Evolutionary conservation across 2,113 vertebrate genomes (phyloP), one percentile per base, ranked within the genome.

Genomic region (Trinectes maculatus): DNA sequence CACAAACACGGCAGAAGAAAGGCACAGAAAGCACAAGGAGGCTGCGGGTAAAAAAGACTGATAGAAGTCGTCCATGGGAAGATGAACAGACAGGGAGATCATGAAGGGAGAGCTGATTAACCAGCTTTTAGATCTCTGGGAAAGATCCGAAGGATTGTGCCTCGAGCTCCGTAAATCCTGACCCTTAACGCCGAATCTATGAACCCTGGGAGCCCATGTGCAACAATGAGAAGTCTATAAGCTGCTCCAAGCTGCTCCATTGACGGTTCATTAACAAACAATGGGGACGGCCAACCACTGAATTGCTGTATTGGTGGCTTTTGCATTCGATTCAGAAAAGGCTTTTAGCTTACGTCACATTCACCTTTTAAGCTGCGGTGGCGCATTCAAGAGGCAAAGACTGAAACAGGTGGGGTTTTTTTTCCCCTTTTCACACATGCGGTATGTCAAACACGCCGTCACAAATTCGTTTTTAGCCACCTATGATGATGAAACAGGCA

Each of bases 251-350:
- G 80, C 87, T 75, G 75, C 64, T 87, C 77, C 78, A 90, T 82
- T 90, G 71, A 75, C 62, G 89, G 80, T 91, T 89, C 92, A 92
- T 93, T 93, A 92, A 91, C 85, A 65, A 40, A 92, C 91, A 92
- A 92, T 83, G 15, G 87, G 86, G 82, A 84, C 76, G 85, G 84
- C 87, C 86, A 89, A 81, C 63, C 79, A 40, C 51, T 84, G 81
- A 60, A 74, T 77, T 74, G 77, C 76, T 80, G 70, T 66, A 56
- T 75, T 70, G 82, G 71, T 75, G 80, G 79, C 72, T 83, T 82
- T 86, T 49, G 54, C 61, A 81, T 80, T 64, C 63, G 70, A 15
- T 71, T 36, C 36, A 74, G 65, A 80, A 48, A 75, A 67, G 63
- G 77, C 74, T 85, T 90, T 91, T 78, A 71, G 82, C 68, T 84